Percentiles rank a stretch among this genome's conserved stretches.
Conservation (phyloP, 2,888 invertebrate species). For the Molanna angustata region DNA sequence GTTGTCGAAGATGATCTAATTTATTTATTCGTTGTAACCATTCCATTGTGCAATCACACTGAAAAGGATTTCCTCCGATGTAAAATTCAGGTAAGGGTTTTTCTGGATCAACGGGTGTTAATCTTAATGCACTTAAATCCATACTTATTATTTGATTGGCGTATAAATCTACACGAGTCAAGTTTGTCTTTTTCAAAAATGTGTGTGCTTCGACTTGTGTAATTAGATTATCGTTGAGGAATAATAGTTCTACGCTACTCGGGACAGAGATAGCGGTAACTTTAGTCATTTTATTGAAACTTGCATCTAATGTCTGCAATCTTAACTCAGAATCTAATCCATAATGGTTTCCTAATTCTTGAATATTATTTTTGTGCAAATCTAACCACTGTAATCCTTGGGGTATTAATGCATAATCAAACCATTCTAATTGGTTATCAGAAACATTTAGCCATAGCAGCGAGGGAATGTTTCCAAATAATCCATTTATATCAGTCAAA, state of each 20-base stretch:
- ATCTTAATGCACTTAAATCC: constrained; percentile 83
- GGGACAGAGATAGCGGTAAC: constrained; percentile 76
- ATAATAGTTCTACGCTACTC: constrained; percentile 79
- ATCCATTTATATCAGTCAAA: constrained; percentile 75
- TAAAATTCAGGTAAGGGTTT: constrained; percentile 84
- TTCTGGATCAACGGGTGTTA: constrained; percentile 75
- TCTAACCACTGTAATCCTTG: constrained; percentile 83
- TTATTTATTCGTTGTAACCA: constrained; percentile 92
- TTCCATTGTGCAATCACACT: constrained; percentile 94
- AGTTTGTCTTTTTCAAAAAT: constrained; percentile 83
- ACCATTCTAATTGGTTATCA: constrained; percentile 84
- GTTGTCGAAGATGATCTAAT: constrained; percentile 76
- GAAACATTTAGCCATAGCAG: constrained; percentile 88
- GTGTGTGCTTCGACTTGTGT: constrained; percentile 83
- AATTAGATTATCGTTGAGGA: constrained; percentile 87
- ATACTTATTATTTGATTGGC: constrained; percentile 88
- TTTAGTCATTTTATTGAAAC: constrained; percentile 81
- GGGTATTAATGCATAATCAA: constrained; percentile 85
- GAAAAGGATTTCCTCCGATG: constrained; percentile 91
- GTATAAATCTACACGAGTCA: constrained; percentile 88
- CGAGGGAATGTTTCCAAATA: constrained; percentile 80
- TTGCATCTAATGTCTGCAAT: constrained; percentile 83
- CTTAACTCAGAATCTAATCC: constrained; percentile 67
- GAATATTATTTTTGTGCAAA: constrained; percentile 82
- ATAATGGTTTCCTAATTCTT: constrained; percentile 73